Conservation (phyloP, 2,797 vertebrate genomes). For the Anguilla marmorata region DNA sequence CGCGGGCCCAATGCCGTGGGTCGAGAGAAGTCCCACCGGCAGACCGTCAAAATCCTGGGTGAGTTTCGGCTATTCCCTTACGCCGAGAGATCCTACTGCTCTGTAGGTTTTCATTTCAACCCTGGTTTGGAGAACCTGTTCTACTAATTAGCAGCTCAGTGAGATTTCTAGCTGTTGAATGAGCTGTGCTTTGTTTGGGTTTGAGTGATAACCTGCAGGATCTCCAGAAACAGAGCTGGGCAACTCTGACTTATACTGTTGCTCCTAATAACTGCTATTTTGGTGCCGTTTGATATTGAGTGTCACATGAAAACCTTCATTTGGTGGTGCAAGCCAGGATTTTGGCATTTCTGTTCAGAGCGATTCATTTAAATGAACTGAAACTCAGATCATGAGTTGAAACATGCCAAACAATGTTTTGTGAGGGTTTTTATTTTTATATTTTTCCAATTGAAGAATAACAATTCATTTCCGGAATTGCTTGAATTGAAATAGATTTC, state of each 20-base stretch:
- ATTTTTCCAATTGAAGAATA: neutral
- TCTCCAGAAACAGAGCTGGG: too few relatives aligned
- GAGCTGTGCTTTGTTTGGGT: too few relatives aligned
- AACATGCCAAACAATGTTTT: neutral
- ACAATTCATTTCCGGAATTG: neutral
- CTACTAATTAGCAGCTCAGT: too few relatives aligned
- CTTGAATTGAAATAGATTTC: neutral
- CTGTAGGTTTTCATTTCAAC: too few relatives aligned
- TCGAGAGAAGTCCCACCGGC: constrained; percentile 70
- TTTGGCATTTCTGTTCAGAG: neutral
- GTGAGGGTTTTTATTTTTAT: neutral
- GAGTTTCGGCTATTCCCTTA: constrained; percentile 54
- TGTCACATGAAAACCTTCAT: neutral
- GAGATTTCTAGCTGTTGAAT: too few relatives aligned
- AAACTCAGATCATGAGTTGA: neutral
- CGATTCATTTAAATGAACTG: neutral
- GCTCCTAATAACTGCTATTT: neutral
- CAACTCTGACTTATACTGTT: neutral
- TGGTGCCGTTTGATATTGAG: neutral
- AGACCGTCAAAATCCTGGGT: constrained; percentile 78
- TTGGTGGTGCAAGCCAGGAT: neutral
- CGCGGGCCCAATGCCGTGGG: constrained; percentile 60
- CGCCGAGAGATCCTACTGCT: too few relatives aligned
- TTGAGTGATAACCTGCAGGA: too few relatives aligned
- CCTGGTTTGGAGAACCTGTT: too few relatives aligned